Evolutionary conservation across 2,113 vertebrate genomes (phyloP).

Genomic region (Platanista minor): DNA sequence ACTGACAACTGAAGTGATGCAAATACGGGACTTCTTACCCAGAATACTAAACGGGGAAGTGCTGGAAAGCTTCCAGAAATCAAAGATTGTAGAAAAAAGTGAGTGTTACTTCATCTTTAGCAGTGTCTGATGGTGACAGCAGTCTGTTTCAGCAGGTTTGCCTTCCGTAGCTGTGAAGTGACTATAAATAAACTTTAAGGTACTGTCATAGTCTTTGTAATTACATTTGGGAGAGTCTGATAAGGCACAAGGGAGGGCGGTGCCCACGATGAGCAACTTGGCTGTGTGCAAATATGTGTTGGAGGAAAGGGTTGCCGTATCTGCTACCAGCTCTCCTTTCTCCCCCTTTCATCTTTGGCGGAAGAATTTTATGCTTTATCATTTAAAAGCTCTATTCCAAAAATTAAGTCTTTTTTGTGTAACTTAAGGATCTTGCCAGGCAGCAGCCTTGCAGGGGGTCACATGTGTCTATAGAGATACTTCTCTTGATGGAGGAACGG

Average conservation of each 20-base stretch:
- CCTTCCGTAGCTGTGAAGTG: background rate
- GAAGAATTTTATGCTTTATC: background rate
- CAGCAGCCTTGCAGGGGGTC: background rate
- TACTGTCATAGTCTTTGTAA: background rate
- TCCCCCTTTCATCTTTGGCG: background rate
- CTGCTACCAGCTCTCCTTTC: background rate
- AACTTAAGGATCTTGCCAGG: background rate
- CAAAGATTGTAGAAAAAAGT: constrained; percentile 84
- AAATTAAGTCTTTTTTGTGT: background rate
- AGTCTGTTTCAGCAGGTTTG: background rate
- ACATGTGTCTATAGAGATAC: background rate
- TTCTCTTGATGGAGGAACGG: background rate
- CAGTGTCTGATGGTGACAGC: background rate
- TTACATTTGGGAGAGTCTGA: background rate
- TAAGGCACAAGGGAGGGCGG: background rate
- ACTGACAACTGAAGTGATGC: constrained; percentile 95
- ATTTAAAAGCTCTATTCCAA: background rate
- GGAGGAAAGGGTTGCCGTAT: background rate
- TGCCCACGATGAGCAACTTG: background rate
- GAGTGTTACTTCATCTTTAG: constrained; percentile 59
- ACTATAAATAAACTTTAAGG: background rate
- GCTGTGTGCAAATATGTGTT: background rate
- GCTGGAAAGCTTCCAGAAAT: constrained; percentile 83
- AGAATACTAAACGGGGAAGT: constrained; percentile 85
- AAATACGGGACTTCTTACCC: constrained; percentile 92